Evolutionary conservation across 2,888 invertebrate genomes (phyloP), one percentile per base, ranked within the genome.

Genomic region (Caenorhabditis japonica): DNA sequence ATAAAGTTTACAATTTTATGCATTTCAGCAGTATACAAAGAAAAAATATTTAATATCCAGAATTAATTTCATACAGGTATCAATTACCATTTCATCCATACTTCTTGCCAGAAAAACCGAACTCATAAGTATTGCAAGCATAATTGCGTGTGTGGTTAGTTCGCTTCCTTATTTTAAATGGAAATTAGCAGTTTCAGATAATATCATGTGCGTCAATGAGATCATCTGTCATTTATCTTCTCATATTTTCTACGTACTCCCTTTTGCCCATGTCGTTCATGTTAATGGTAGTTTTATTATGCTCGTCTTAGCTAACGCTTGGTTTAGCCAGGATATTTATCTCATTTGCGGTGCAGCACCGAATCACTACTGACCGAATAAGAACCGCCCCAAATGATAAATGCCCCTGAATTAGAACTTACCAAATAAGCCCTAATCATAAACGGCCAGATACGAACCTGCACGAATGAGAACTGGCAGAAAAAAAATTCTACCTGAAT

Each of bases 171-270:
- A n/a, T 38, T 55, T 25, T 7, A 25, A 36, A 34, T 7, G 4
- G n/a, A n/a, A 39, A 46, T 44, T 27, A 47, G 8, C 15, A 25
- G 5, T 19, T 75, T 49, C 72, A 81, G 79, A 73, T 80, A 36
- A 68, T 80, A 1, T 53, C 70, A 0, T 80, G 78, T 38, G 58
- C 80, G 3, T 76, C 77, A 8, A 55, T 74, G 60, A 61, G 76
- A 25, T 59, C 77, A 8, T 80, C 79, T 27, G 78, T 81, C 12
- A 79, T 80, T 13, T 66, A 82, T 55, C 71, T 84, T 25, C 70
- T 83, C 7, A 76, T 83, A 38, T 84, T 85, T 73, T 71, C 84
- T 25, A 80, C 79, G 55, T 84, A 84, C 72, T 82, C 84, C 21
- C 70, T 85, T 23, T 60, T 86, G 36, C 86, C 86, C 2, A 73